These are phyloP conservation scores for Poecile atricapillus DNA, from an alignment of 2,113 vertebrate species.

Conservation along the genomic window DNA sequence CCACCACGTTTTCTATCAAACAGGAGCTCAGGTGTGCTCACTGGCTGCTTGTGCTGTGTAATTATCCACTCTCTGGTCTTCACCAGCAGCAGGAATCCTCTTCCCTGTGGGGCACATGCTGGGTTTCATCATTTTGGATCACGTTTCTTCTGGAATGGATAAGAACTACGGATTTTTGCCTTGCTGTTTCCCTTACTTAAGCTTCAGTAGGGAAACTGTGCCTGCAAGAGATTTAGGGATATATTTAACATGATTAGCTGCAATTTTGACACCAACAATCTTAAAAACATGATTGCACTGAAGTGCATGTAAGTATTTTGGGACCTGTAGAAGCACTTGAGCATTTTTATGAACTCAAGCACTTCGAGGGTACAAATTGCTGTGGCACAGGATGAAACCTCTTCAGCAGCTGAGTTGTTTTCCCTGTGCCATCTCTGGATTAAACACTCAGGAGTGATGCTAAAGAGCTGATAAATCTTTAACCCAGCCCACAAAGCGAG, in stretches of 20 bases:
- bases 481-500: fast-evolving
- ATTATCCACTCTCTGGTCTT: background rate
- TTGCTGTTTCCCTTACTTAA: background rate
- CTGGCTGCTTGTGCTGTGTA: background rate
- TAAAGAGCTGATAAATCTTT: background rate
- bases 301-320: background rate
- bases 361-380: background rate
- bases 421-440: background rate
- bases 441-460: background rate
- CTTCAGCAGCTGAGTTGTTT: background rate
- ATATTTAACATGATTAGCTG: background rate
- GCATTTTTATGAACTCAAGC: background rate
- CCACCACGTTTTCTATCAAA: background rate
- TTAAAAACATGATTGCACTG: background rate
- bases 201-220: background rate
- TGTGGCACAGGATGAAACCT: background rate
- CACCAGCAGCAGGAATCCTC: background rate
- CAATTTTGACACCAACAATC: background rate
- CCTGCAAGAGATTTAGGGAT: background rate
- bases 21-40: background rate
- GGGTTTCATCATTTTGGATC: fast-evolving
- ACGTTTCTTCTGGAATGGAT: background rate
- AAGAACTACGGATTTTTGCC: fast-evolving
- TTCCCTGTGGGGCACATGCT: background rate
- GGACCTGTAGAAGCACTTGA: background rate